Base-by-base conservation (phyloP, 53 echinoderm and acorn worm species). In the Crossaster papposus region DNA sequence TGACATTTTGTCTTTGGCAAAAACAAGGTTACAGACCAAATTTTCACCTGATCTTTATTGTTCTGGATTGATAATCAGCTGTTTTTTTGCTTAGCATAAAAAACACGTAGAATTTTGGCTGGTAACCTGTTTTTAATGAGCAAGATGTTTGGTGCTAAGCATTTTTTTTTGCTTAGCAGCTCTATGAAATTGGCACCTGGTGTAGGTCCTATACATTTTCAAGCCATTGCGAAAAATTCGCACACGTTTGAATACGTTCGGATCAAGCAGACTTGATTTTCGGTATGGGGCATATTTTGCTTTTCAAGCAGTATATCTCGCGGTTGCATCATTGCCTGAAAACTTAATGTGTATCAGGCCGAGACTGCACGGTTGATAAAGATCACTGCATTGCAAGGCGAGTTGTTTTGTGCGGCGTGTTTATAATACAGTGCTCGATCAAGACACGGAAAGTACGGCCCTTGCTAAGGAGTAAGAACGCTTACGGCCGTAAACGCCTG, bases 341-440 rank as follows among this genome's bases (percentile, higher is more conserved):
- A 78, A n/a, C 51, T 24, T n/a, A 51, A 58, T 80, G 80, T 58
- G 58, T 58, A 80, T 31, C 62, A 30, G 80, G 58, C 31, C 34
- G 54, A 44, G 44, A 3, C 58, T 80, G 23, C 54, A 9, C 54
- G 12, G 33, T 14, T 11, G 80, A 80, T 80, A 54, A n/a, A 30
- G 54, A 80, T 80, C 55, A 30, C 80, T 9, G 10, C 14, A 24
- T 51, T 10, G 29, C 9, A 44, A n/a, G n/a, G n/a, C 4, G 58
- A 58, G 51, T 30, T 31, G 80, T 62, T 80, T 80, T 80, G 80
- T 80, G 80, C 10, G 13, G 22, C 36, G 78, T 4, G 14, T 18
- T 14, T 44, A 44, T 44, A 44, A 1, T 9, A 44, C 44, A 9
- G 50, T 30, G 55, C 14, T 58, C 62, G 54, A 80, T 78, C 79